Evolutionary conservation across 92 coral and sea anemone genomes (phyloP), one percentile per base, ranked within the genome.

Genomic region (Palythoa heliodiscus): DNA sequence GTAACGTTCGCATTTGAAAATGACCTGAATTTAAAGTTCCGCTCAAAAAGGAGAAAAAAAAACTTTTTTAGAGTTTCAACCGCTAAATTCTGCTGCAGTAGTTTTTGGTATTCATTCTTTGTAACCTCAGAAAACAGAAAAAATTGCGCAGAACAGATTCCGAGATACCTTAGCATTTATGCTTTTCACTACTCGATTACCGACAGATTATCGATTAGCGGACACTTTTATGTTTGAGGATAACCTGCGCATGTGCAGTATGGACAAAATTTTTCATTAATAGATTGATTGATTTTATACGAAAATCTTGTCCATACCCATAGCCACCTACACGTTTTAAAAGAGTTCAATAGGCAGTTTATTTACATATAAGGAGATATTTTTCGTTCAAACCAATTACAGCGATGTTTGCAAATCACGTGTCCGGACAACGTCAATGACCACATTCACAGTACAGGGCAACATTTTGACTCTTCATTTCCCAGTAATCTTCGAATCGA

Each of bases 401-500:
- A 0, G 19, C 19, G 70, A n/a, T n/a, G 70, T 19, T n/a, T 64
- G 24, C 11, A 37, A 14, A 37, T 69, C 70, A 69, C n/a, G 39
- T 37, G 39, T 22, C 5, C 39, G 3, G 5, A 12, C 39, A 10
- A 7, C 78, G 39, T 93, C 55, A 93, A 84, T 87, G 92, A 13
- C 91, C 90, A 23, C 97, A 93, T 78, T 89, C 89, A 60, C 97
- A 93, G 63, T 85, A 88, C 14, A 91, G 78, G 0, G 94, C 67
- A 29, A 89, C 87, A 57, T 76, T 24, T n/a, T 82, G 37, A n/a
- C 82, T 89, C 24, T 50, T 50, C 22, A 43, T 76, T 76, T 91
- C 93, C 97, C 97, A 93, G 88, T 69, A 89, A 57, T 93, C 97
- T 48, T 93, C 90, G 55, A 85, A 93, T 24, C 89, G 84, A 79